phyloP scores from a whole-genome alignment of 2,888 invertebrate genomes.

The Diaprepes abbreviatus region DNA sequence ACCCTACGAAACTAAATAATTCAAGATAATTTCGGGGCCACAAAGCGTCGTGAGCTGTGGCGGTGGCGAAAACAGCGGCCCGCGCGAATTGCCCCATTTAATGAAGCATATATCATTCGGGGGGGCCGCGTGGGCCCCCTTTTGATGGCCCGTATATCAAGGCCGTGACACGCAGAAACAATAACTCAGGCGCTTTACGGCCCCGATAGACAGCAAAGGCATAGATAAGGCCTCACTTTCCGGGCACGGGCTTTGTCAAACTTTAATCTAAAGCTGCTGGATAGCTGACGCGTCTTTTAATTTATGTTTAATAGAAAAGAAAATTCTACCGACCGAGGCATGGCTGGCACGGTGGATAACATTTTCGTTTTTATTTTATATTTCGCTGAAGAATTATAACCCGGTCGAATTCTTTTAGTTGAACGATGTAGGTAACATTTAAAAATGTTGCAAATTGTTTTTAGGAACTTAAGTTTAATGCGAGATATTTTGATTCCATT shows the following conservation, averaged over 20 bases:
- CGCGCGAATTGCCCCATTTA: constrained; percentile 59
- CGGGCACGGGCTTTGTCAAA: constrained; percentile 46
- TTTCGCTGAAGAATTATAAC: background rate
- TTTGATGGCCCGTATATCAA: constrained; percentile 66
- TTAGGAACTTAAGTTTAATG: too few relatives aligned
- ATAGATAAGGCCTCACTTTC: constrained; percentile 54
- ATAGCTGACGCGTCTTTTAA: constrained; percentile 45
- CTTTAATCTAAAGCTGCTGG: constrained; percentile 47
- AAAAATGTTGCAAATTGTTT: too few relatives aligned
- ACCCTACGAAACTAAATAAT: constrained; percentile 33
- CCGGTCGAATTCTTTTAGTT: background rate
- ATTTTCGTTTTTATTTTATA: constrained; percentile 3
- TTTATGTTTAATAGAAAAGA: constrained; percentile 47
- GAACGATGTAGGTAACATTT: too few relatives aligned
- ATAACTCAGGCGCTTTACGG: constrained; percentile 66
- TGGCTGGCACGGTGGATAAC: constrained; percentile 1
- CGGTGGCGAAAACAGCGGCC: constrained; percentile 30
- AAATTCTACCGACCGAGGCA: constrained; percentile 21
- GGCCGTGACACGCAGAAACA: constrained; percentile 66
- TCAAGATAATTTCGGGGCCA: constrained; percentile 38
- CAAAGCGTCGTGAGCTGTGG: constrained; percentile 33
- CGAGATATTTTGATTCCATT: too few relatives aligned
- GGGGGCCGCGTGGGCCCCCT: constrained; percentile 52
- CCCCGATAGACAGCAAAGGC: constrained; percentile 53
- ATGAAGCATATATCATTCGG: constrained; percentile 63